Percentiles rank a stretch among this genome's conserved stretches.
Evolutionary conservation across 2,797 vertebrate genomes (phyloP).

Genomic region (Hypotaenidia okinawae): DNA sequence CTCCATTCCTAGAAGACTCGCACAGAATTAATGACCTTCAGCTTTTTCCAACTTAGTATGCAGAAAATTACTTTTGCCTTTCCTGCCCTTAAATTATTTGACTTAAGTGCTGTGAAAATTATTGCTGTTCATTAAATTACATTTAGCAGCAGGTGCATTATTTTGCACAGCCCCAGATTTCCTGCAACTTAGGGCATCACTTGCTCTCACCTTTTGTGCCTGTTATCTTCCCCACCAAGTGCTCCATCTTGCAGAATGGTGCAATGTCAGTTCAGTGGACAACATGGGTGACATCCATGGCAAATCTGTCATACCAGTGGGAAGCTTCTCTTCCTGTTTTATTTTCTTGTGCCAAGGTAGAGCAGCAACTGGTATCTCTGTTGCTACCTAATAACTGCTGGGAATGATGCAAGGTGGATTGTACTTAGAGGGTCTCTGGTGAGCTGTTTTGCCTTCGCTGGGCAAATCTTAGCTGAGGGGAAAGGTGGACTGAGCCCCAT

Average conservation of each 20-base stretch:
- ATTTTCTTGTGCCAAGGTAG: background rate
- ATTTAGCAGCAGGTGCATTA: background rate
- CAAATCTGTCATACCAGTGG: background rate
- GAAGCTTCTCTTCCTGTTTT: background rate
- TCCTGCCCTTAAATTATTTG: background rate
- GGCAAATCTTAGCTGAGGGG: background rate
- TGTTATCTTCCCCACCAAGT: background rate
- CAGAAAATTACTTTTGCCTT: background rate
- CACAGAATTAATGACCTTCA: background rate
- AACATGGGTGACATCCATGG: background rate
- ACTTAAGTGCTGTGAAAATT: background rate
- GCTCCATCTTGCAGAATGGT: background rate
- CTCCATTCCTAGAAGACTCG: background rate
- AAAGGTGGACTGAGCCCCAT: background rate
- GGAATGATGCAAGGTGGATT: background rate
- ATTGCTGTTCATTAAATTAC: background rate
- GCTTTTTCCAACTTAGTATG: background rate
- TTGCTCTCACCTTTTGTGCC: background rate
- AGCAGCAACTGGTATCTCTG: background rate
- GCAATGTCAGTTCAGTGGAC: background rate
- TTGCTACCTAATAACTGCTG: background rate
- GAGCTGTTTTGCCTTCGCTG: background rate
- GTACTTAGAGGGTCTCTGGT: background rate
- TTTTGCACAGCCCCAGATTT: background rate
- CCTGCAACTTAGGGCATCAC: background rate